These are phyloP conservation scores for Catostomus latipinnis DNA, from an alignment of 2,797 vertebrate species.

Conservation along the genomic window DNA sequence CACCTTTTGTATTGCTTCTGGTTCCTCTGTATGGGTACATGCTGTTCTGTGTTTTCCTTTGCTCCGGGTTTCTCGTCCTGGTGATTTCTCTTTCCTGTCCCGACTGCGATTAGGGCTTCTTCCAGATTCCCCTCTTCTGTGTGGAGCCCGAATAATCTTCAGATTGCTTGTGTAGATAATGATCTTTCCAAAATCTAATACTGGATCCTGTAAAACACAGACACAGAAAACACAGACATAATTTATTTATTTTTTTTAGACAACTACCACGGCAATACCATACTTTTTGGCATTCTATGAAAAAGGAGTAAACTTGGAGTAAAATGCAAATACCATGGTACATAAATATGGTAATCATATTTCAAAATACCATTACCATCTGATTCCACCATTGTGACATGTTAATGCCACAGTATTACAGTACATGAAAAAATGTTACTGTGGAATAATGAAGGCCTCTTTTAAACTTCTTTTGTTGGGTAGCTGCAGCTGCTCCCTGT, in stretches of 20 bases:
- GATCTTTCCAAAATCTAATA: conserved; percentile 95
- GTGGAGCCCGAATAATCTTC: conserved; percentile 89
- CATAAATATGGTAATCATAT: background rate
- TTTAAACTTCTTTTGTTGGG: no score
- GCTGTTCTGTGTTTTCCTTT: conserved; percentile 37
- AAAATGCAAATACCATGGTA: no score
- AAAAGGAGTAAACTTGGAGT: background rate
- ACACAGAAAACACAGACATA: background rate
- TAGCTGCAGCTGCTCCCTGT: no score
- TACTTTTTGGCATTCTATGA: background rate
- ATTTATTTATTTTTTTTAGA: background rate
- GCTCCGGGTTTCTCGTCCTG: background rate
- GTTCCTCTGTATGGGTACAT: conserved; percentile 31
- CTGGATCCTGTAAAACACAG: conserved; percentile 70
- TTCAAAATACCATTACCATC: background rate
- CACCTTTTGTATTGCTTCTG: conserved; percentile 37
- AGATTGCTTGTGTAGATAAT: conserved; percentile 98
- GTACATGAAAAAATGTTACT: no score
- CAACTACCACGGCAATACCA: background rate
- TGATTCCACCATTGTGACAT: no score
- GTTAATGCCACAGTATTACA: no score
- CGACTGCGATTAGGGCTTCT: conserved; percentile 56
- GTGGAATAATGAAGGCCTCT: no score
- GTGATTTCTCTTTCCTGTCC: conserved; percentile 71
- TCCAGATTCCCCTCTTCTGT: conserved; percentile 79